These are phyloP conservation scores for Phymastichus coffea DNA, from an alignment of 1,140 invertebrate genomes.

Conservation along the genomic window DNA sequence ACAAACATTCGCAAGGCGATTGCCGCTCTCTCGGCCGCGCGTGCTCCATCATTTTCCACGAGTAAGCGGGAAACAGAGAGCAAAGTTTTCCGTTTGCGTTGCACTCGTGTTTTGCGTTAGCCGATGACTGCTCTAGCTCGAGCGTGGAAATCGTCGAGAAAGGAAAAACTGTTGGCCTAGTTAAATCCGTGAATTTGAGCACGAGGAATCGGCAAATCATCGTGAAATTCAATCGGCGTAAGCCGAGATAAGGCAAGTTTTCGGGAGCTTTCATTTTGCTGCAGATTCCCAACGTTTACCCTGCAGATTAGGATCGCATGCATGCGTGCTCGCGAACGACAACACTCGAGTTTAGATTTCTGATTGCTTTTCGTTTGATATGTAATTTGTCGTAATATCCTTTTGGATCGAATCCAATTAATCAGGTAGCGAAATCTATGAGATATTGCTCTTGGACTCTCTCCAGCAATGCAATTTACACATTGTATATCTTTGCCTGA, in stretches of 20 bases:
- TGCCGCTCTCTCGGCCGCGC: neutral
- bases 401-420: constrained; percentile 8
- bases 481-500: neutral
- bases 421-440: neutral
- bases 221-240: too few relatives aligned
- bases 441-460: constrained; percentile 11
- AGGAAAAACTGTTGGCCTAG: too few relatives aligned
- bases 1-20: constrained; percentile 17
- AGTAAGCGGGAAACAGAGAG: neutral
- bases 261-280: too few relatives aligned
- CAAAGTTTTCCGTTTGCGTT: constrained; percentile 21
- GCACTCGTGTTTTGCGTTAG: constrained; percentile 11
- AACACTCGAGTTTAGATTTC: constrained; percentile 1
- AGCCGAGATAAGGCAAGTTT: too few relatives aligned
- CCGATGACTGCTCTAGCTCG: too few relatives aligned
- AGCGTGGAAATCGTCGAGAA: too few relatives aligned
- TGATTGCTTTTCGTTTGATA: neutral
- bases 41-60: constrained; percentile 18
- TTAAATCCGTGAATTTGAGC: too few relatives aligned
- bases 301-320: too few relatives aligned
- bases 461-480: constrained; percentile 13
- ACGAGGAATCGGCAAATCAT: too few relatives aligned
- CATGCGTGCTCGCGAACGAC: too few relatives aligned
- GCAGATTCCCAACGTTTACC: too few relatives aligned
- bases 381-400: constrained; percentile 9